Conservation (phyloP, 2,113 vertebrate genomes). For the Heliornis fulica region DNA sequence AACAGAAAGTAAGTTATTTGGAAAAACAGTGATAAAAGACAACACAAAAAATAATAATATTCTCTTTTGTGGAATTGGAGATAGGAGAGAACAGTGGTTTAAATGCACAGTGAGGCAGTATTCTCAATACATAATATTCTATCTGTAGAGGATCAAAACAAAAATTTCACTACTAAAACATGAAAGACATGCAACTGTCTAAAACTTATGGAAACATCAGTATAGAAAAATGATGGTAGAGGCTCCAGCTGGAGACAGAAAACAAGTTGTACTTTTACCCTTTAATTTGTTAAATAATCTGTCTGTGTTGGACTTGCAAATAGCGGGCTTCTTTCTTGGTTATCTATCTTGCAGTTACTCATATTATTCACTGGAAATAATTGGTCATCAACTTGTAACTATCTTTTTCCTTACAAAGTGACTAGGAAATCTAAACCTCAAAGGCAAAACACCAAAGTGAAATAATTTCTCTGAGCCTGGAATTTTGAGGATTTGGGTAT, state of each 20-base stretch:
- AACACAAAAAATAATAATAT: not conserved
- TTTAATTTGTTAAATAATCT: not conserved
- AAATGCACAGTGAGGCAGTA: not conserved
- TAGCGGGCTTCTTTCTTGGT: not conserved
- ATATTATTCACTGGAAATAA: not conserved
- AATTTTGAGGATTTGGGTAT: not conserved
- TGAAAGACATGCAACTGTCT: not conserved
- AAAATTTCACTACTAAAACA: not conserved
- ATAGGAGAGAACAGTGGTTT: not conserved
- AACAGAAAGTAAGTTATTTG: not conserved
- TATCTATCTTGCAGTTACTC: not conserved
- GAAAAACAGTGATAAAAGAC: not conserved
- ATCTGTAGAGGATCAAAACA: not conserved
- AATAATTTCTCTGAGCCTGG: not conserved
- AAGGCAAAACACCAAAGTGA: not conserved
- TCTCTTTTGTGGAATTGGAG: not conserved
- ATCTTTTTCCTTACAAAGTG: not conserved
- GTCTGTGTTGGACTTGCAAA: not conserved
- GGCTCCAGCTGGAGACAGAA: not conserved
- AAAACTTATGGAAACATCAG: not conserved
- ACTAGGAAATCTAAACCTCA: not conserved
- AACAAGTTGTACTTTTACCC: not conserved
- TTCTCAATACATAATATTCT: not conserved
- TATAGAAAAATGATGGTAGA: not conserved
- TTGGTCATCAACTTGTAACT: not conserved